Evolutionary conservation across 2,113 vertebrate genomes (phyloP), one percentile per base, ranked within the genome.

Genomic region (Pandion haliaetus): DNA sequence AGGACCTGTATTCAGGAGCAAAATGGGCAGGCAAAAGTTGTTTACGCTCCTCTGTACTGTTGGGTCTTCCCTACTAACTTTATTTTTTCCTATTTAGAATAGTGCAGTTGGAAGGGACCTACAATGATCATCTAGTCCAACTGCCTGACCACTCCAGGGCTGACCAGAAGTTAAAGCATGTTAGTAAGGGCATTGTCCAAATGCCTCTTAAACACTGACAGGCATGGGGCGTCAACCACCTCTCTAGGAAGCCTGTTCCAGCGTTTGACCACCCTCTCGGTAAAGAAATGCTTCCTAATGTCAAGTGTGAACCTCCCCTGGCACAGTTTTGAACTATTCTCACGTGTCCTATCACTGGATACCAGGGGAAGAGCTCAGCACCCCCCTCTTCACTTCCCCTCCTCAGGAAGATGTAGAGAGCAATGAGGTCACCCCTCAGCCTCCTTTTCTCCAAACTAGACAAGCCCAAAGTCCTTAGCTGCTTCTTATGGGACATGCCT

Each of bases 331-430:
- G 32, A 81, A 18, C 32, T 8, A 8, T n/a, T 58, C 24, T 62
- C 6, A 17, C 0, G 1, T 1, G 3, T 47, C 18, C 15, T 58
- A 7, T n/a, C 42, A 24, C 57, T n/a, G 26, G 15, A 58, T 42
- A 24, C 10, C 8, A 19, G 28, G 34, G 29, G 34, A 55, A 81
- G 50, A 57, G 31, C 4, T 57, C n/a, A 81, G 19, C 31, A 65
- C 19, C 24, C 57, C 8, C 29, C 13, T n/a, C 15, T 49, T n/a
- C 24, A 15, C n/a, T 49, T 58, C 9, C n/a, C 17, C 25, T 58
- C 7, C 20, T 31, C 29, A 49, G 25, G 67, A 88, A 57, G 31
- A 50, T 78, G 13, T 31, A 65, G 31, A 88, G 13, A 31, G 36
- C 49, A n/a, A 21, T 72, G 49, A 28, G 14, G 32, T 44, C 5